Conservation (phyloP, 2,888 invertebrate species). For the Deilephila elpenor region DNA sequence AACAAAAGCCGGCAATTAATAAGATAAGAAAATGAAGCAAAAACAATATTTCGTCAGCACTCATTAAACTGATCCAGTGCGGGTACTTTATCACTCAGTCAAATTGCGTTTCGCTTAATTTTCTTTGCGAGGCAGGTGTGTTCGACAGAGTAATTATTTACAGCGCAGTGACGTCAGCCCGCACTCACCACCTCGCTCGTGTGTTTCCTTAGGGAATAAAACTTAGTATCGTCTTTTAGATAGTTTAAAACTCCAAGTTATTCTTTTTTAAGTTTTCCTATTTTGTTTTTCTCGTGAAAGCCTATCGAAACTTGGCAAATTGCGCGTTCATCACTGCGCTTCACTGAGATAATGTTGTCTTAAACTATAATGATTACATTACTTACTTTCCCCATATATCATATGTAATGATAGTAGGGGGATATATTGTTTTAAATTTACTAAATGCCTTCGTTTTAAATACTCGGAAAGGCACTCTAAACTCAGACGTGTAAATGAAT, state of each 20-base stretch:
- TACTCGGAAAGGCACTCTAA: too few species aligned
- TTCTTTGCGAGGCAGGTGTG: conserved; percentile 84
- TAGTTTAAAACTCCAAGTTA: conserved; percentile 69
- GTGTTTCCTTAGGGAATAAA: conserved; percentile 63
- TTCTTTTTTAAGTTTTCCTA: conserved; percentile 61
- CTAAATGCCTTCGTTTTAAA: too few species aligned
- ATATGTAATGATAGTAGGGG: background rate
- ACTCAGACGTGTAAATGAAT: too few species aligned
- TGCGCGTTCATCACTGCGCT: conserved; percentile 36
- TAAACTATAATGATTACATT: background rate
- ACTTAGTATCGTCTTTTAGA: conserved; percentile 67
- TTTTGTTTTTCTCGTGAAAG: conserved; percentile 54
- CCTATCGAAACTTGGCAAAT: conserved; percentile 54
- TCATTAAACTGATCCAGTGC: conserved; percentile 82
- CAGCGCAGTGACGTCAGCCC: conserved; percentile 80
- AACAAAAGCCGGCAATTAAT: conserved; percentile 42
- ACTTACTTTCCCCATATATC: background rate
- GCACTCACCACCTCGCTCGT: conserved; percentile 48
- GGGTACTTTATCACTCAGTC: conserved; percentile 84
- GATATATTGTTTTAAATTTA: background rate
- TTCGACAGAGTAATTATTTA: conserved; percentile 85
- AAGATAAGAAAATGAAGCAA: conserved; percentile 68
- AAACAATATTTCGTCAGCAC: conserved; percentile 78
- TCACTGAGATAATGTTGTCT: conserved; percentile 38
- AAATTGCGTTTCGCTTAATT: conserved; percentile 85